phyloP scores from a whole-genome alignment of 2,113 vertebrate species.

The Ictalurus punctatus region DNA sequence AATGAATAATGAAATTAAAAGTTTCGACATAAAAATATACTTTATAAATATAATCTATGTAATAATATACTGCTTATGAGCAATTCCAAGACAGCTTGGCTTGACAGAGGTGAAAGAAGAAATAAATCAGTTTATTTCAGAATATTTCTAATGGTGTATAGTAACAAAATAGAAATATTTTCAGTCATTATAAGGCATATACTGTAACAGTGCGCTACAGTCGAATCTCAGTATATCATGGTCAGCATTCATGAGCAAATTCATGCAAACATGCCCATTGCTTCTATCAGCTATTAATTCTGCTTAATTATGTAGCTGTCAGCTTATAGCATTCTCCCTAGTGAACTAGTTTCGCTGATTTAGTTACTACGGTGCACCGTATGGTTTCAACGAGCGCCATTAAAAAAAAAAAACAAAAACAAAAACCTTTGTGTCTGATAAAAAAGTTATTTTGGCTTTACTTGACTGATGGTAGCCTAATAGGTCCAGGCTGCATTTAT shows the following conservation, averaged over 20 bases:
- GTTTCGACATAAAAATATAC: no score
- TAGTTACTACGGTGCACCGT: neutral
- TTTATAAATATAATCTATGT: no score
- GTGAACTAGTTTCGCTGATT: neutral
- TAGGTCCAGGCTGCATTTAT: neutral
- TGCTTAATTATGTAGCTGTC: neutral
- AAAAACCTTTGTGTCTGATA: neutral
- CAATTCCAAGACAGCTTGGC: neutral
- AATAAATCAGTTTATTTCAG: neutral
- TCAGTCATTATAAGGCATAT: neutral
- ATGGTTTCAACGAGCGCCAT: neutral
- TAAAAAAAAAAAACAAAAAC: no score
- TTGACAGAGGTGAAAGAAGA: neutral
- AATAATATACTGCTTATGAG: neutral
- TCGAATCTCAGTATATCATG: neutral
- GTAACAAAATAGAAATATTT: neutral
- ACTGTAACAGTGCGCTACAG: neutral
- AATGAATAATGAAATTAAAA: no score
- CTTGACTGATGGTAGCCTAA: neutral
- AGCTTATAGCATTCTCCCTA: neutral
- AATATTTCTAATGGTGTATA: neutral
- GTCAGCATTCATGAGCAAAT: neutral
- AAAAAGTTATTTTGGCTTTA: neutral
- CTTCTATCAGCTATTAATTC: constrained; percentile 15
- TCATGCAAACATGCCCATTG: neutral